Conservation (phyloP, 2,888 invertebrate genomes). For the Luperina nickerlii region DNA sequence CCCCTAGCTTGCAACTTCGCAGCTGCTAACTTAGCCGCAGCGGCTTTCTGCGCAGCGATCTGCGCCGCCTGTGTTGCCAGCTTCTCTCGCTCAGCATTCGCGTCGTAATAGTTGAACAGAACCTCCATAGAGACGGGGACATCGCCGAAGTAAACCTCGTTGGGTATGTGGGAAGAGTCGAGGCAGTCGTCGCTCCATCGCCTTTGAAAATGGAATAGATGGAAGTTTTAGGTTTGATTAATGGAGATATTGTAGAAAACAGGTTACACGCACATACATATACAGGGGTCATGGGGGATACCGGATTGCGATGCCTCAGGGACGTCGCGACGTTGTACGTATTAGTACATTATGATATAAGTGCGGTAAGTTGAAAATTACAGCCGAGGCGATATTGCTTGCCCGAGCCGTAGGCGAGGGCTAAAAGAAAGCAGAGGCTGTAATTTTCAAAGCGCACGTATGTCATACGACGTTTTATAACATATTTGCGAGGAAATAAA, state of each 20-base stretch:
- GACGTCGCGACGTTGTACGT: too few relatives aligned
- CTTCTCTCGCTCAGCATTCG: slow-evolving; percentile 86
- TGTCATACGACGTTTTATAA: too few relatives aligned
- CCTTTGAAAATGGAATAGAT: slow-evolving; percentile 69
- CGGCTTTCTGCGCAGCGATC: slow-evolving; percentile 87
- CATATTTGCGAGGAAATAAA: too few relatives aligned
- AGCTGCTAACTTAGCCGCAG: slow-evolving; percentile 83
- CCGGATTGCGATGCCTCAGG: too few relatives aligned
- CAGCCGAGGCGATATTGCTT: too few relatives aligned
- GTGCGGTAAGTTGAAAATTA: too few relatives aligned
- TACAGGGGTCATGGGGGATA: too few relatives aligned
- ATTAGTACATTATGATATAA: too few relatives aligned
- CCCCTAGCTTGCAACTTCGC: slow-evolving; percentile 79
- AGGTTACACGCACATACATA: not conserved
- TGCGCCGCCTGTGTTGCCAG: slow-evolving; percentile 86
- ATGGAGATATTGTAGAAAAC: not conserved
- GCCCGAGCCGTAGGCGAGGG: too few relatives aligned
- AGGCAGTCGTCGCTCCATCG: slow-evolving; percentile 90
- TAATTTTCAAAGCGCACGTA: too few relatives aligned
- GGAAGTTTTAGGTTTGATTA: not conserved
- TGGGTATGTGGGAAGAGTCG: slow-evolving; percentile 89
- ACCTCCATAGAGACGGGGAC: slow-evolving; percentile 87
- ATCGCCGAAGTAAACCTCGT: slow-evolving; percentile 90
- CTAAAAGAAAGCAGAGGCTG: too few relatives aligned
- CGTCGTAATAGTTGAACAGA: slow-evolving; percentile 88